A percentile compares a stretch with the other conserved stretches of the same genome.
Conservation (phyloP, 2,113 vertebrate species). For the Ammodytes dubius region DNA sequence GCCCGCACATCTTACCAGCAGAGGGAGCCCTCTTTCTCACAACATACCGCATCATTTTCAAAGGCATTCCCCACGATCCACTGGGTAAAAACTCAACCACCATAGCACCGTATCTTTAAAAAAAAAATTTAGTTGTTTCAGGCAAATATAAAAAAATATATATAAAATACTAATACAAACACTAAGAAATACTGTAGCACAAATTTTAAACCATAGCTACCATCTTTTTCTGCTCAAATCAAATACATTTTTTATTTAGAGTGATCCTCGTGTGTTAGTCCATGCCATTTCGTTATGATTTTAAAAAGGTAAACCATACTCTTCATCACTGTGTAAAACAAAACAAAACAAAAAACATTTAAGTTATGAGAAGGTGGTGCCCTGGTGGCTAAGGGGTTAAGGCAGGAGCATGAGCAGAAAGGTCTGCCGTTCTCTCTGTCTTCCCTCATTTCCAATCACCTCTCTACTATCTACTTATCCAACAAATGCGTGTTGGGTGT, state of each 20-base stretch:
- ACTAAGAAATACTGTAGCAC: not conserved
- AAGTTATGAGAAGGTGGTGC: not conserved
- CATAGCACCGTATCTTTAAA: not conserved
- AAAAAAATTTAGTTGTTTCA: too few species aligned
- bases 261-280: not conserved
- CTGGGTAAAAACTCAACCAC: constrained; percentile 84
- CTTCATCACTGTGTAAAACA: not conserved
- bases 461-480: not conserved
- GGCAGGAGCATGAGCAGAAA: not conserved
- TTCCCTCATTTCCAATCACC: not conserved
- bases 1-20: constrained; percentile 96
- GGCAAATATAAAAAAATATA: too few species aligned
- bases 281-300: too few species aligned
- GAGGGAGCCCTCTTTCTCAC: constrained; percentile 98
- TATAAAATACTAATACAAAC: too few species aligned
- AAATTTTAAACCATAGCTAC: not conserved
- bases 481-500: not conserved
- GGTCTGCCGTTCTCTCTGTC: not conserved
- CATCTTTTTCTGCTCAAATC: not conserved
- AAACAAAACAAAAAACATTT: not conserved
- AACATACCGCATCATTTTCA: constrained; percentile 96
- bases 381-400: not conserved
- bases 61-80: constrained; percentile 95
- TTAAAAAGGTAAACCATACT: not conserved
- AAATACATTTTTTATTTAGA: too few species aligned